Percentiles rank a stretch among this genome's conserved stretches.
Conservation (phyloP, 2,113 vertebrate genomes). For the human (Homo sapiens) region GRCh38 chrX:3781001-3781500, state of each 20-base stretch:
- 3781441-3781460: slow-evolving; percentile 40
- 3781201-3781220: too few relatives aligned
- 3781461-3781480: slow-evolving; percentile 59
- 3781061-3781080: not conserved
- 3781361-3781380: too few relatives aligned
- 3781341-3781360: not conserved
- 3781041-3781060: not conserved
- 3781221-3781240: not conserved
- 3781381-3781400: not conserved
- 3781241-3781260: not conserved
- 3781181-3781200: not conserved
- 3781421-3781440: slow-evolving; percentile 7
- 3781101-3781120: not conserved
- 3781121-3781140: not conserved
- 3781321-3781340: not conserved
- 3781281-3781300: too few relatives aligned
- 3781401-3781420: slow-evolving; percentile 15
- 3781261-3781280: not conserved
- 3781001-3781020: not conserved
- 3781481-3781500: not conserved
- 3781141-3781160: too few relatives aligned
- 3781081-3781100: not conserved
- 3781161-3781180: not conserved
- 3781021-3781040: not conserved
- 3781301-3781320: not conserved